Conservation (phyloP, 2,113 vertebrate species). For the Misgurnus anguillicaudatus region DNA sequence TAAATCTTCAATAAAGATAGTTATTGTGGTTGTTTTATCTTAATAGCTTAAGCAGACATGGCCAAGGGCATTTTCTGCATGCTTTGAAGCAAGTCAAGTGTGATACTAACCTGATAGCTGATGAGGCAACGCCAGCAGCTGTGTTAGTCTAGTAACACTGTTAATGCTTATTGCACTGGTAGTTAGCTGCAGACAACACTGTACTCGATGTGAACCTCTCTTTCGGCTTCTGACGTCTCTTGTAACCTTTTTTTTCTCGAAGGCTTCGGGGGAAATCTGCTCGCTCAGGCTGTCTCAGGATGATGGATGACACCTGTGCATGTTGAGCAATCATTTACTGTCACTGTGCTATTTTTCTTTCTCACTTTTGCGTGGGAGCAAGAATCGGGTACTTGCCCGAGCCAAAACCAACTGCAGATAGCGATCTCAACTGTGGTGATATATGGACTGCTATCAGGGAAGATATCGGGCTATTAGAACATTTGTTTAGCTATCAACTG, state of each 20-base stretch:
- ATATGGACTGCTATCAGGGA: slow-evolving; percentile 57
- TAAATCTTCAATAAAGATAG: slow-evolving; percentile 6
- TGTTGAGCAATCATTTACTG: slow-evolving; percentile 72
- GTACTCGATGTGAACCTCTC: slow-evolving; percentile 18
- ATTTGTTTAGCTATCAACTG: slow-evolving; percentile 5
- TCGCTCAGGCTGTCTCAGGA: slow-evolving; percentile 62
- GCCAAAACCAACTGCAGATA: slow-evolving; percentile 73
- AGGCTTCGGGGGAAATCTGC: slow-evolving; percentile 67
- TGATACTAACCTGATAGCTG: slow-evolving; percentile 22
- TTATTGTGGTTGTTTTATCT: background rate
- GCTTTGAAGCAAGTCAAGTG: slow-evolving; percentile 29
- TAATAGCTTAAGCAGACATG: background rate
- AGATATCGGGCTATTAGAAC: slow-evolving; percentile 55
- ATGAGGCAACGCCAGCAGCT: slow-evolving; percentile 16
- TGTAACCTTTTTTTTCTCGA: slow-evolving; percentile 65
- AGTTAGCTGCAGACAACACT: slow-evolving; percentile 28
- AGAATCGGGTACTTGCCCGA: slow-evolving; percentile 55
- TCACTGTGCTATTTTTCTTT: slow-evolving; percentile 68
- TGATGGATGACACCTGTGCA: slow-evolving; percentile 76
- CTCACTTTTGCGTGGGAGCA: slow-evolving; percentile 72
- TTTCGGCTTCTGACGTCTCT: slow-evolving; percentile 56
- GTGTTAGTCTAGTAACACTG: background rate
- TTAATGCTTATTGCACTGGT: slow-evolving; percentile 22
- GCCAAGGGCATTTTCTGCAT: slow-evolving; percentile 16
- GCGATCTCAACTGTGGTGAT: slow-evolving; percentile 70